Evolutionary conservation across 2,888 invertebrate genomes (phyloP), one percentile per base, ranked within the genome.

Genomic region (Archips xylosteana): DNA sequence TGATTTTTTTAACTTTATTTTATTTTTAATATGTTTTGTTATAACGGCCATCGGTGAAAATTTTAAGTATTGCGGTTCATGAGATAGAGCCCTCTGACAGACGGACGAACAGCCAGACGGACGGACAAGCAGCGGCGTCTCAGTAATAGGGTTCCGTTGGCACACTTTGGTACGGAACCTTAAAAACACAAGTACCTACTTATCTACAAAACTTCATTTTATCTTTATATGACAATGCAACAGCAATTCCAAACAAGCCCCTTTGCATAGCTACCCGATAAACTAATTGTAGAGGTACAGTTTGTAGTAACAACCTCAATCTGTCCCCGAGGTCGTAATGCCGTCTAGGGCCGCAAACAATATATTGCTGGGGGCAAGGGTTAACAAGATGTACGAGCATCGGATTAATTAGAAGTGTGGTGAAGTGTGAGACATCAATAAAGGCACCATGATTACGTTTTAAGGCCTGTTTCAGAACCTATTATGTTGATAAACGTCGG

Each of bases 331-430:
- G 47, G 62, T 23, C 10, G 49, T 54, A 15, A 54, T 8, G 62
- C 47, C 68, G 57, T 57, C 57, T 12, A 13, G 51, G 42, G 62
- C 72, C 68, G 36, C 66, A 67, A 34, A 62, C 62, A 62, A 62
- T 72, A 61, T 66, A 54, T 71, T 71, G 66, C 62, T 36, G 45
- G 45, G 61, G 32, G 67, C 54, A 23, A 51, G 71, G 65, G 65
- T 71, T 66, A 61, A 61, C 61, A 66, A 61, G 66, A 71, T 66
- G 39, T 60, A 71, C 42, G 66, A 23, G 42, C 51, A 34, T 32
- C 32, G 57, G 23, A 32, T 36, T 71, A 66, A 70, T 71, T 71
- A 66, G 60, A 34, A n/a, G 63, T 69, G n/a, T 60, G 36, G 45
- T 45, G 45, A 45, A 45, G 45, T 45, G 45, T 45, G 45, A 12